These are phyloP conservation scores for Pluvialis apricaria DNA, from an alignment of 2,113 vertebrate genomes.

Conservation along the genomic window DNA sequence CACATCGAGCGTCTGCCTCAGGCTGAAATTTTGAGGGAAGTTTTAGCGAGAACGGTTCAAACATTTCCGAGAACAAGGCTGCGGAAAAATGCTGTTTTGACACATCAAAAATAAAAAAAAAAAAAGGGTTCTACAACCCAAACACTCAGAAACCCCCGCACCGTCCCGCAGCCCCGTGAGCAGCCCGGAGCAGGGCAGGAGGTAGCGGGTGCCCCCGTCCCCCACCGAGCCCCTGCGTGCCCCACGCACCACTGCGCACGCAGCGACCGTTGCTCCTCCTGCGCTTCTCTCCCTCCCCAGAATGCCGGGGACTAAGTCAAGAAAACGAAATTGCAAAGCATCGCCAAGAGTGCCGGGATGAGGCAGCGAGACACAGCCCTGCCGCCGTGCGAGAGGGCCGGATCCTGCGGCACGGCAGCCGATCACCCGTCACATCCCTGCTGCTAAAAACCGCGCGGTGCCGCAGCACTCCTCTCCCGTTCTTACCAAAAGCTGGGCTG, in stretches of 20 bases:
- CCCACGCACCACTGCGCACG: too few relatives aligned
- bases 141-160: neutral
- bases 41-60: slow-evolving; percentile 1
- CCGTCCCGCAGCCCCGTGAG: neutral
- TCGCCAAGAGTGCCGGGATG: accelerated
- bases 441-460: accelerated
- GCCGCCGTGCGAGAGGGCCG: neutral
- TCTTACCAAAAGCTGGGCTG: too few relatives aligned
- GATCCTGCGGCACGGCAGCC: neutral
- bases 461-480: accelerated
- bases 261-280: neutral
- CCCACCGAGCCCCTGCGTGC: neutral
- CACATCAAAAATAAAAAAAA: neutral
- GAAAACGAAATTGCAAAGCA: neutral
- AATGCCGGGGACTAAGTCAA: neutral
- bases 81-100: neutral
- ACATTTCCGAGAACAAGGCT: neutral
- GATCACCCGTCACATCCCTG: accelerated
- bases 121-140: accelerated
- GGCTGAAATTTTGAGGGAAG: slow-evolving; percentile 39
- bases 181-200: neutral
- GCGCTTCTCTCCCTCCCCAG: neutral
- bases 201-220: accelerated
- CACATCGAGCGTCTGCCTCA: neutral
- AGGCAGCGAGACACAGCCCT: neutral